Conservation (phyloP, 2,113 vertebrate genomes). For the Nerophis lumbriciformis region DNA sequence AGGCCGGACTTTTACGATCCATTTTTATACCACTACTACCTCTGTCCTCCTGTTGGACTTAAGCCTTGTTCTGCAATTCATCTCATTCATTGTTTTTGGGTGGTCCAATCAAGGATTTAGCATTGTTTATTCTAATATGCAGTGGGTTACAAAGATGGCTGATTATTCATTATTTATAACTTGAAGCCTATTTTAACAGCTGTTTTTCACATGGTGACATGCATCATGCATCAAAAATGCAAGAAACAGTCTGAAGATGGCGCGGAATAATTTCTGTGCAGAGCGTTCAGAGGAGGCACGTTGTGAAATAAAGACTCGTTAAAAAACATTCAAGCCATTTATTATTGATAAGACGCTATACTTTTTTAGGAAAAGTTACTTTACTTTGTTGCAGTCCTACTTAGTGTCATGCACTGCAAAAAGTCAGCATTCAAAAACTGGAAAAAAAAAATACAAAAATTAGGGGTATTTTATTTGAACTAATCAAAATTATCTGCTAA, state of each 20-base stretch:
- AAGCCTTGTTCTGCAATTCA: conserved; percentile 47
- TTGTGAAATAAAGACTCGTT: too few species aligned
- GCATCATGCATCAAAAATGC: not conserved
- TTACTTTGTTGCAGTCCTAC: too few species aligned
- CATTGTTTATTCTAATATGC: not conserved
- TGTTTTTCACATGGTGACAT: not conserved
- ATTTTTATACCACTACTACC: conserved; percentile 55
- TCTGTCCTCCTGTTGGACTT: conserved; percentile 41
- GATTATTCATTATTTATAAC: conserved; percentile 46
- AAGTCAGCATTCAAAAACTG: too few species aligned
- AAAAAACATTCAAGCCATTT: too few species aligned
- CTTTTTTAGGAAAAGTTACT: too few species aligned
- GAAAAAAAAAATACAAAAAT: too few species aligned
- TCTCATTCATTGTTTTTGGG: conserved; percentile 36
- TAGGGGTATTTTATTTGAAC: too few species aligned
- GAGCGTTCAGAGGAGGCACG: too few species aligned
- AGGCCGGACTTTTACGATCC: conserved; percentile 48
- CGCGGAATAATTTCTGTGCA: too few species aligned
- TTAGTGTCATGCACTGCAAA: too few species aligned
- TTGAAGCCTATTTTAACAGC: not conserved
- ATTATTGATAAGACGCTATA: too few species aligned
- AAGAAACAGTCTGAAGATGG: not conserved
- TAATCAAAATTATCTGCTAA: too few species aligned
- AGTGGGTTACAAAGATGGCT: conserved; percentile 24
- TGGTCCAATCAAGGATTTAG: not conserved